Evolutionary conservation across 2,797 vertebrate species (phyloP), one percentile per base, ranked within the genome.

Genomic region (Sebastes paucispinis): DNA sequence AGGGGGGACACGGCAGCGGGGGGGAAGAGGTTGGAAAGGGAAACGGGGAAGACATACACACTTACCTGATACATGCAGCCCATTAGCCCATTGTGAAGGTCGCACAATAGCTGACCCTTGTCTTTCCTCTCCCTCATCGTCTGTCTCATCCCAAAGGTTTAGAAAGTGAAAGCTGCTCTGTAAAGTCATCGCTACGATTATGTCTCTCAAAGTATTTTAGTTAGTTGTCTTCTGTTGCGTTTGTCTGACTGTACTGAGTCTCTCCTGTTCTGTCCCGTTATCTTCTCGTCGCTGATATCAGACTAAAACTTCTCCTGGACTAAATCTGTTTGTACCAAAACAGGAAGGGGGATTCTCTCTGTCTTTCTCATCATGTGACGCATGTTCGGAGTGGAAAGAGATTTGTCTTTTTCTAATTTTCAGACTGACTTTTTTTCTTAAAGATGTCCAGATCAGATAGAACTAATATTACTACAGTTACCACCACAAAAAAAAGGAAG

Each of bases 271-370:
- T 67, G 27, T n/a, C 32, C 43, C 1, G 32, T 84, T 86, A 83
- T 93, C 82, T 72, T 77, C 66, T 79, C 8, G 11, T 69, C 70
- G 69, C 59, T 32, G 55, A 39, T 62, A 39, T 75, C 75, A 69
- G 70, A 75, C 69, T 82, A 47, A 73, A 87, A 64, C 47, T 59
- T 79, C 57, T 73, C 73, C 9, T 4, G 14, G 24, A 63, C 68
- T 22, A 88, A 93, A 89, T 91, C 92, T 93, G 92, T 93, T 94
- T 93, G 77, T 81, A 83, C 82, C 90, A 93, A 93, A 93, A 93
- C 93, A 93, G 66, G 65, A 88, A 83, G 80, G 31, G 39, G 63
- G 32, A 82, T 75, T 80, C 9, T 59, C 65, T 79, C 54, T 34
- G 13, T 57, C 31, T 77, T 59, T 70, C 25, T 59, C 69, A 71